Evolutionary conservation across 2,888 invertebrate species (phyloP).

Genomic region (Amiota minor): DNA sequence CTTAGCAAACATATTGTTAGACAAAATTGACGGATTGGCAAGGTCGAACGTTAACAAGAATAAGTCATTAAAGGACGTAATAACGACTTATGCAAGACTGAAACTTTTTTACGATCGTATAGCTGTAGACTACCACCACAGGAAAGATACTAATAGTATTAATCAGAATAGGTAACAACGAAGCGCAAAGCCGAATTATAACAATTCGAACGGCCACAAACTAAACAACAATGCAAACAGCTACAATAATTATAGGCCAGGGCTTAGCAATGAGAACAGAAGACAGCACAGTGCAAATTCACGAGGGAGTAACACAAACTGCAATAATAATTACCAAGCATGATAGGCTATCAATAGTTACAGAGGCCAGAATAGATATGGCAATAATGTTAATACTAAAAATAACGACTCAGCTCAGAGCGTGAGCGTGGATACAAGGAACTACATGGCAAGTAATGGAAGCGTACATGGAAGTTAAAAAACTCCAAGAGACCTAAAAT

Average conservation of each 20-base stretch:
- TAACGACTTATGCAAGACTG: neutral
- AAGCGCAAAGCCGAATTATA: no score
- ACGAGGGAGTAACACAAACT: neutral
- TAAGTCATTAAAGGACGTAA: neutral
- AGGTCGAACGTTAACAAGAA: neutral
- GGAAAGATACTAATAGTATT: no score
- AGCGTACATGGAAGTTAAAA: slow-evolving; percentile 25
- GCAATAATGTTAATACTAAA: neutral
- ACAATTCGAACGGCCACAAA: no score
- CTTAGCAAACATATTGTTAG: neutral
- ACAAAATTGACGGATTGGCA: neutral
- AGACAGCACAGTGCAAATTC: neutral
- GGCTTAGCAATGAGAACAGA: neutral
- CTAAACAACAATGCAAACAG: neutral
- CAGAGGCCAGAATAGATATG: neutral
- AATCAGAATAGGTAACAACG: no score
- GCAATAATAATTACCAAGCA: neutral
- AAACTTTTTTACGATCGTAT: neutral
- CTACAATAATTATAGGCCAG: neutral
- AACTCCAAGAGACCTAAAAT: slow-evolving; percentile 7
- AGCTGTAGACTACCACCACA: neutral
- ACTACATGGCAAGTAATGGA: neutral
- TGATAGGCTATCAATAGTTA: neutral
- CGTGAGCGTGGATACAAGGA: neutral
- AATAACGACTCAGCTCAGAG: neutral